These are phyloP conservation scores for Rhinolophus sinicus DNA, from an alignment of 2,113 vertebrate genomes.

Conservation along the genomic window DNA sequence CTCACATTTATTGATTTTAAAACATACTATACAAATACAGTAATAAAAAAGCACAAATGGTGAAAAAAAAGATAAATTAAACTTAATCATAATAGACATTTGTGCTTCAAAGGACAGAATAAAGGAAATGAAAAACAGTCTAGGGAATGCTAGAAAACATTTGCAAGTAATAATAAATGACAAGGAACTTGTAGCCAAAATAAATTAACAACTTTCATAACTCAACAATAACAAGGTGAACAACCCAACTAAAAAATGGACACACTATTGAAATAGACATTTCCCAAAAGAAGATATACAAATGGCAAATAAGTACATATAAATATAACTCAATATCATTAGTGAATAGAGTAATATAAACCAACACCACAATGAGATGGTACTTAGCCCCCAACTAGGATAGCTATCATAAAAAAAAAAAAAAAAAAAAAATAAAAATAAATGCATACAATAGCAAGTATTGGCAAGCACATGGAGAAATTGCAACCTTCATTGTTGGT, in stretches of 20 bases:
- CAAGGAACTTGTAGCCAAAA: neutral
- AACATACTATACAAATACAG: neutral
- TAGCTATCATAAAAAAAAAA: neutral
- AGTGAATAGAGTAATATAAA: neutral
- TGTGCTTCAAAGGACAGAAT: neutral
- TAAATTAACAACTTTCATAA: neutral
- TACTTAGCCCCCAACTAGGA: neutral
- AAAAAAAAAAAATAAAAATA: too few relatives aligned
- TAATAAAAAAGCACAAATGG: neutral
- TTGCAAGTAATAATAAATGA: neutral
- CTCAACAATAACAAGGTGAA: neutral
- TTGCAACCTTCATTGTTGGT: neutral
- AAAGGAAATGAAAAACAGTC: neutral
- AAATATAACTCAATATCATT: neutral
- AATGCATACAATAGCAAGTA: neutral
- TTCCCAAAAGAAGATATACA: neutral
- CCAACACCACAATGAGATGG: neutral
- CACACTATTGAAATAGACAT: neutral
- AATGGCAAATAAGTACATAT: neutral
- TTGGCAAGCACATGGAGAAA: neutral
- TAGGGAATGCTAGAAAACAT: neutral
- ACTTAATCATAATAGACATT: neutral
- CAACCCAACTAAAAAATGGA: neutral
- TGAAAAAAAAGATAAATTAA: neutral
- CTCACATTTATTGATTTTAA: neutral